Base-by-base conservation (phyloP, 1,140 invertebrate species). In the Diachasma alloeum region DNA sequence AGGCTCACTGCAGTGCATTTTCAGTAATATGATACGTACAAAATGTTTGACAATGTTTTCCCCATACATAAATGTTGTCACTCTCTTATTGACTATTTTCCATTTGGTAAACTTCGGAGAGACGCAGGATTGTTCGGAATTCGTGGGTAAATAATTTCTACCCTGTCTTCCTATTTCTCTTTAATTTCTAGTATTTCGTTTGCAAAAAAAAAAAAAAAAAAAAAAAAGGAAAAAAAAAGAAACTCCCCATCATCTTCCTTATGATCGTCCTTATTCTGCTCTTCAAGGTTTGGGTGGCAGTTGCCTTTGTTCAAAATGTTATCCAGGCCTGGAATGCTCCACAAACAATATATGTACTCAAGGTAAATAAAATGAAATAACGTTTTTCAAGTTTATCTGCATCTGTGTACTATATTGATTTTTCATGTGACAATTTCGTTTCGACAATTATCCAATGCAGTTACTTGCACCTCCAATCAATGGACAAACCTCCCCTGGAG, bases 291-390 rank as follows among this genome's bases (percentile, higher is more conserved):
- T 26, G 1, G 26, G 31, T 36, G 26, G 56, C 24, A 37, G 31
- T 15, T 72, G 71, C 19, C 10, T 37, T 11, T 72, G 71, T 39
- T 72, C 71, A 39, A 56, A 72, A 17, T 72, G 72, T 74, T 36
- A 42, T 24, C 53, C 72, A 15, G 56, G 56, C 10, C 31, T 74
- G 31, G 8, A 56, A 13, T 72, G 71, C 59, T 36, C 24, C 9
- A 26, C 5, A 0, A 37, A 15, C 4, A 17, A 72, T 31, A 59
- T 56, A 56, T 72, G 71, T 22, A 53, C 24, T 56, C 17, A 31
- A 17, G 26, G 36, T 72, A 46, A 46, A n/a, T n/a, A n/a, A n/a
- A n/a, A n/a, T n/a, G n/a, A 19, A 63, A 22, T 10, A 63, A 63
- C 22, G 22, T 63, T 63, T 10, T 39, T 71, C 31, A 46, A 19